phyloP scores from a whole-genome alignment of 2,113 vertebrate species.

The Rhineura floridana region DNA sequence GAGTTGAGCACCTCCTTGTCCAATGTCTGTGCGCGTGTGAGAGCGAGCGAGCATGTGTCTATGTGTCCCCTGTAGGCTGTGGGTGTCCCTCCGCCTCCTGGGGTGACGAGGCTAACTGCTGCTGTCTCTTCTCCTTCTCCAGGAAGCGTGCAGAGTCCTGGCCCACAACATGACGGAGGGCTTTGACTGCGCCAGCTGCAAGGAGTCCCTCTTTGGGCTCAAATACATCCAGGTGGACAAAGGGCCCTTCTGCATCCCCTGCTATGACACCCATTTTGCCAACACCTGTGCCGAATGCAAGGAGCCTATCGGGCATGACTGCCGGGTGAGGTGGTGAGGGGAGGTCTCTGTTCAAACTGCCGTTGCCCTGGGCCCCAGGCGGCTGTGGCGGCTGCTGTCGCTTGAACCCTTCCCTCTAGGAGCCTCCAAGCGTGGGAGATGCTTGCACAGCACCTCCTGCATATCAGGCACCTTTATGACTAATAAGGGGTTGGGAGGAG shows the following conservation, averaged over 20 bases:
- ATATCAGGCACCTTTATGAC: neutral
- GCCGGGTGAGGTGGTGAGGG: conserved; percentile 81
- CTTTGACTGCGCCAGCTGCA: conserved; percentile 96
- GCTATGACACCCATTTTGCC: conserved; percentile 94
- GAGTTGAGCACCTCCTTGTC: neutral
- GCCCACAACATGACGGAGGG: conserved; percentile 87
- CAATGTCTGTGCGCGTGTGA: too few relatives aligned
- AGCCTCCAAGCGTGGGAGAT: neutral
- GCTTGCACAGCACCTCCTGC: neutral
- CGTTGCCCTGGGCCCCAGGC: neutral
- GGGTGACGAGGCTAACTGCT: neutral
- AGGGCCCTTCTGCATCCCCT: conserved; percentile 95
- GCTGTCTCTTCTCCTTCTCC: neutral
- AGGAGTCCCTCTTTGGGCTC: conserved; percentile 94
- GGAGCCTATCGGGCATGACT: conserved; percentile 95
- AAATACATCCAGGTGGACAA: conserved; percentile 97
- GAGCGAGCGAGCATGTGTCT: too few relatives aligned
- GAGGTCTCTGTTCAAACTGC: neutral
- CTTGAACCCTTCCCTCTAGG: too few relatives aligned
- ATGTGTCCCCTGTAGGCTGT: neutral
- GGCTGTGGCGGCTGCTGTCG: too few relatives aligned
- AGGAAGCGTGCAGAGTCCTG: conserved; percentile 53
- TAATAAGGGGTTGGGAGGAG: too few relatives aligned
- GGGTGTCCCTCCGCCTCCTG: fast-evolving
- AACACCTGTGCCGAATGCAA: conserved; percentile 98